Evolutionary conservation across 92 coral and sea anemone genomes (phyloP).

Genomic region (Umimayanthus kanabou): DNA sequence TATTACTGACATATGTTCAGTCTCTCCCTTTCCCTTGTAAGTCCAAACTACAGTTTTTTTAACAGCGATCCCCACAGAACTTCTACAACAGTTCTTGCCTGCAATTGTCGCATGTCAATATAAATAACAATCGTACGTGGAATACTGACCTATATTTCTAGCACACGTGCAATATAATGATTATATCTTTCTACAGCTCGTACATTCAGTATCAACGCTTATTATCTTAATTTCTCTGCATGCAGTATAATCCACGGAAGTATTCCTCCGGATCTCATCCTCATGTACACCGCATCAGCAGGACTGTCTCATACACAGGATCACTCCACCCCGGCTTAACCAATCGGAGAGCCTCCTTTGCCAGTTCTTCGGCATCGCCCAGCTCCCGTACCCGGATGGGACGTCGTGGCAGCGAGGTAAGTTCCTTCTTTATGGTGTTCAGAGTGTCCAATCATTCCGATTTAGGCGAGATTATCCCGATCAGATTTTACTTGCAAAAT

Average conservation of each 20-base stretch:
- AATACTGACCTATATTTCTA: background rate
- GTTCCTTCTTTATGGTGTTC: background rate
- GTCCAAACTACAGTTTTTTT: too few relatives aligned
- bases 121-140: too few relatives aligned
- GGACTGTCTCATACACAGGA: background rate
- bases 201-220: background rate
- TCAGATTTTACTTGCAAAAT: too few relatives aligned
- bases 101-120: too few relatives aligned
- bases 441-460: too few relatives aligned
- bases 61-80: too few relatives aligned
- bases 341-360: slow-evolving; percentile 12
- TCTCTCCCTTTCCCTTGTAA: too few relatives aligned
- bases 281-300: slow-evolving; percentile 12
- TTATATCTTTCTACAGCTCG: background rate
- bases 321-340: background rate
- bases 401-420: slow-evolving; percentile 25
- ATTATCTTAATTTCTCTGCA: background rate
- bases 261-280: background rate
- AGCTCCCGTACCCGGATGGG: slow-evolving; percentile 22
- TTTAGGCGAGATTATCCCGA: too few relatives aligned
- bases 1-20: too few relatives aligned
- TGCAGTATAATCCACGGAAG: slow-evolving; percentile 20
- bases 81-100: too few relatives aligned
- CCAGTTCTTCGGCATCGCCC: background rate
- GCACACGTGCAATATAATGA: background rate